Conservation (phyloP, 2,888 invertebrate genomes). For the Drosophila borborema region DNA sequence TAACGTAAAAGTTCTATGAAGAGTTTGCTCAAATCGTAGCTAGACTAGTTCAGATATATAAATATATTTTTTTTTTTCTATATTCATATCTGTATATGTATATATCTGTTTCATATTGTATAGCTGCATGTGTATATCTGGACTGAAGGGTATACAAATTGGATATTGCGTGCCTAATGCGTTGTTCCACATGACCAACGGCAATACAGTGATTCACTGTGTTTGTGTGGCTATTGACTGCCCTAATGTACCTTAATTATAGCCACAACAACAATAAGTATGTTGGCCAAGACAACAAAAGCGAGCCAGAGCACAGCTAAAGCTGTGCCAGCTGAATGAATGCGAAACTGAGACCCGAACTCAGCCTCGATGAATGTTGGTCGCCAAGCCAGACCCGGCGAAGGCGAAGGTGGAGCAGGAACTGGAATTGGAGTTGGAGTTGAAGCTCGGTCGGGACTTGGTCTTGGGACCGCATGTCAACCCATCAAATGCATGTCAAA, state of each 20-base stretch:
- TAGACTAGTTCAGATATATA: background rate
- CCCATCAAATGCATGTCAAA: constrained; percentile 78
- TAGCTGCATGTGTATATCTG: too few species aligned
- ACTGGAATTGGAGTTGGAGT: background rate
- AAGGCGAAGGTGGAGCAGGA: background rate
- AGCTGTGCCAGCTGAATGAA: constrained; percentile 27
- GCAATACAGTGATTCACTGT: constrained; percentile 39
- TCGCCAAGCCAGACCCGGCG: background rate
- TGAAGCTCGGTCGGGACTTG: constrained; percentile 15
- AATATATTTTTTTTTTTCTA: background rate
- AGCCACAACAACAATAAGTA: constrained; percentile 38
- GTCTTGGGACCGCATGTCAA: constrained; percentile 50
- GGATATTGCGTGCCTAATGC: constrained; percentile 76
- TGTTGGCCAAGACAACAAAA: constrained; percentile 28
- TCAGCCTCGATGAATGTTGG: background rate
- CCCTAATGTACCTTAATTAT: constrained; percentile 78
- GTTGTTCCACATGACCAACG: constrained; percentile 60
- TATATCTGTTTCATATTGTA: background rate
- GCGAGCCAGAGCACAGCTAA: background rate
- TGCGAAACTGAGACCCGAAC: constrained; percentile 18
- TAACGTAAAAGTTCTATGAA: background rate
- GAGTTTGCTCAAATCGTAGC: background rate
- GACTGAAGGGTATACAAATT: constrained; percentile 43
- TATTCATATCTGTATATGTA: background rate
- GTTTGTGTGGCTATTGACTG: constrained; percentile 45